A percentile compares a stretch with the other conserved stretches of the same genome.
These are phyloP conservation scores for Eupeodes corollae DNA, from an alignment of 1,140 invertebrate species.

Conservation along the genomic window DNA sequence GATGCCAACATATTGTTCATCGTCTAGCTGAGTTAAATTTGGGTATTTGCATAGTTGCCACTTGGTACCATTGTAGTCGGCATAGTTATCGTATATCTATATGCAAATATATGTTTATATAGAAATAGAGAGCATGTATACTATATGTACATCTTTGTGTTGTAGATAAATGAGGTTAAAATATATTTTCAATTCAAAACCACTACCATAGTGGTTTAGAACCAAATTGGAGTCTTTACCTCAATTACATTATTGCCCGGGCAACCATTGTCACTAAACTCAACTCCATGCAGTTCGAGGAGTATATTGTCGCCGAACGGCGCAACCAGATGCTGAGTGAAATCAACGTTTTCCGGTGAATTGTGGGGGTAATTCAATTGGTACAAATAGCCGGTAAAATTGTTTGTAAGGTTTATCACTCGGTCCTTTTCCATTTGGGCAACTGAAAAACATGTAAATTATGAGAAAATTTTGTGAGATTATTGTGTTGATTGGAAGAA, in stretches of 20 bases:
- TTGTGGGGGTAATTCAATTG: conserved; percentile 45
- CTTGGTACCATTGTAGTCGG: conserved; percentile 50
- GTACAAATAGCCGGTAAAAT: conserved; percentile 32
- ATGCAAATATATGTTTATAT: background rate
- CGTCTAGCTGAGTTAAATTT: conserved; percentile 1
- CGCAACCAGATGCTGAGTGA: conserved; percentile 44
- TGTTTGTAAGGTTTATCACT: conserved; percentile 9
- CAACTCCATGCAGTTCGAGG: conserved; percentile 39
- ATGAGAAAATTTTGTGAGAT: background rate
- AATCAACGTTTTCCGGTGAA: conserved; percentile 40
- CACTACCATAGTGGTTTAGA: no score
- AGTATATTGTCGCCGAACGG: conserved; percentile 46
- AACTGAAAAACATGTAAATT: conserved; percentile 2
- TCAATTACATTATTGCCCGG: conserved; percentile 9
- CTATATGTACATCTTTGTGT: no score
- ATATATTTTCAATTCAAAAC: background rate
- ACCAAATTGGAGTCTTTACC: conserved; percentile 4
- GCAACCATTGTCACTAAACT: conserved; percentile 28
- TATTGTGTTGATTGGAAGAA: background rate
- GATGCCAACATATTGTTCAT: background rate
- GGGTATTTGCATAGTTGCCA: conserved; percentile 46
- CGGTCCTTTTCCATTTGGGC: conserved; percentile 10
- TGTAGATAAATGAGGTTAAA: no score
- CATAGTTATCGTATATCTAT: conserved; percentile 50
- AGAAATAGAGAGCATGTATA: background rate